phyloP scores from a whole-genome alignment of 2,797 vertebrate species.

The Acrossocheilus wenchowensis region DNA sequence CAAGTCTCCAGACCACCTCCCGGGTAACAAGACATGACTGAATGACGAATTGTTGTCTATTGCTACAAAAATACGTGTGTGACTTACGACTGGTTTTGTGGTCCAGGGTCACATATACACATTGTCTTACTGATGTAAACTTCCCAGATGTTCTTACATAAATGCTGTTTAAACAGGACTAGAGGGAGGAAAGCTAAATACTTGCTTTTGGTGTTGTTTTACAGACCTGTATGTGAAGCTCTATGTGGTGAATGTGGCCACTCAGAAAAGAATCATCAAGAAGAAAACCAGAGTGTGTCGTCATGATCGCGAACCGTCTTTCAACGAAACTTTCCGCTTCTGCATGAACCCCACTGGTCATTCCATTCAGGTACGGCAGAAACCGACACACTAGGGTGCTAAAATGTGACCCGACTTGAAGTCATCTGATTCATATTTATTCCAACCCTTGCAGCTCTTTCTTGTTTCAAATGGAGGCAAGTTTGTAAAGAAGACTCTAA shows the following conservation, averaged over 20 bases:
- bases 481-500: slow-evolving; percentile 98
- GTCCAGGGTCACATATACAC: background rate
- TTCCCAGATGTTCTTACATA: background rate
- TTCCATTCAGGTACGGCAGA: slow-evolving; percentile 87
- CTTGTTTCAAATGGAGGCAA: slow-evolving; percentile 98
- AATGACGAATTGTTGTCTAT: background rate
- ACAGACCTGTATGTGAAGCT: slow-evolving; percentile 97
- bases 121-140: background rate
- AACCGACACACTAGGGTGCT: background rate
- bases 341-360: slow-evolving; percentile 95
- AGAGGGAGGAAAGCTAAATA: background rate
- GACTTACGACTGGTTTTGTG: background rate
- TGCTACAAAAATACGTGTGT: background rate
- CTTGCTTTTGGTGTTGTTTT: slow-evolving; percentile 20
- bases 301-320: slow-evolving; percentile 96
- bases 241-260: slow-evolving; percentile 95
- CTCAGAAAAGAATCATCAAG: slow-evolving; percentile 98
- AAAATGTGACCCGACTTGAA: background rate
- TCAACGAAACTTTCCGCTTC: slow-evolving; percentile 98
- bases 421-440: background rate
- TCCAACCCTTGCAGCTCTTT: slow-evolving; percentile 81
- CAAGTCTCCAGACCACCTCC: slow-evolving; percentile 96
- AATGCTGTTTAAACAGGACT: background rate
- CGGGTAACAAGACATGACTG: slow-evolving; percentile 78
- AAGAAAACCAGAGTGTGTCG: slow-evolving; percentile 98